Conservation (phyloP, 2,113 vertebrate species). For the Pogona vitticeps region DNA sequence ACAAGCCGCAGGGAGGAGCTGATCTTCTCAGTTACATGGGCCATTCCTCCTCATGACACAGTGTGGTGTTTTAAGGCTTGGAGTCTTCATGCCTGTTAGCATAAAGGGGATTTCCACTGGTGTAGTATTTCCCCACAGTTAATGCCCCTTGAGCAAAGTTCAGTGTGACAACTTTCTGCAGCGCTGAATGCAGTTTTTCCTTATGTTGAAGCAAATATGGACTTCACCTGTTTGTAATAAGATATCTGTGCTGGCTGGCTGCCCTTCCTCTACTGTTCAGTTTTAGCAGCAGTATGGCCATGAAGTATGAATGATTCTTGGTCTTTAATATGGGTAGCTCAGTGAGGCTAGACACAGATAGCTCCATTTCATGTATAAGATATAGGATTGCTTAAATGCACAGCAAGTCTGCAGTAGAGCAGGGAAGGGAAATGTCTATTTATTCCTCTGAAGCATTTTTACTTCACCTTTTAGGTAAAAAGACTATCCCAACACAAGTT, state of each 20-base stretch:
- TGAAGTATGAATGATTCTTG: neutral
- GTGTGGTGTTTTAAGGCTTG: neutral
- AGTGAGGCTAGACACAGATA: neutral
- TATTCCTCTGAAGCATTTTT: no score
- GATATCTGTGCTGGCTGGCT: fast-evolving
- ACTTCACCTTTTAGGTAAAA: no score
- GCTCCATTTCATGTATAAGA: neutral
- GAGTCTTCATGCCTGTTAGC: neutral
- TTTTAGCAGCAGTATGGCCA: neutral
- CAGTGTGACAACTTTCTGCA: neutral
- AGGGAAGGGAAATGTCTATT: neutral
- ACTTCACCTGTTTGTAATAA: neutral
- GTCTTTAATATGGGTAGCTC: neutral
- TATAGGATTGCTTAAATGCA: neutral
- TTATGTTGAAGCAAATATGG: neutral
- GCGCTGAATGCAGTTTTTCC: neutral
- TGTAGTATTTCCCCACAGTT: slow-evolving; percentile 10
- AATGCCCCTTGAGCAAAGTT: slow-evolving; percentile 16
- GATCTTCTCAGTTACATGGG: neutral
- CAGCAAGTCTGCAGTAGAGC: neutral
- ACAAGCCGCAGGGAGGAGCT: neutral
- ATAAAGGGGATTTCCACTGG: slow-evolving; percentile 19
- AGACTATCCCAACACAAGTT: no score
- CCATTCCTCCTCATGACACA: neutral
- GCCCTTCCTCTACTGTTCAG: neutral